Evolutionary conservation across 1,140 invertebrate species (phyloP), one percentile per base, ranked within the genome.

Genomic region (Doryteuthis pealeii): DNA sequence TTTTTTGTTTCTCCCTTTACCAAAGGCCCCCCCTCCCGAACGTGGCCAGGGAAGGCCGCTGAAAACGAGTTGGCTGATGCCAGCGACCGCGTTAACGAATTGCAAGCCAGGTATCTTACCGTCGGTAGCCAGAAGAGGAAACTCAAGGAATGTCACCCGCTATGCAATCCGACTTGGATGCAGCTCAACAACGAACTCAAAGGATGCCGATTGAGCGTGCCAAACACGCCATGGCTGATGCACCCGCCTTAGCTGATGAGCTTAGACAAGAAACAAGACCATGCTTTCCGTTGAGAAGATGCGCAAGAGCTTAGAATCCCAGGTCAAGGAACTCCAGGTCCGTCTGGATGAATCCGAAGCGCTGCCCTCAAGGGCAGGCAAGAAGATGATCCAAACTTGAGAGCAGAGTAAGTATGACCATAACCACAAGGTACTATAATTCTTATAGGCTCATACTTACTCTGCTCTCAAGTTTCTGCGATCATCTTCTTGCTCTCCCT

Each of bases 321-420:
- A 99, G 89, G 95, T 99, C 90, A 99, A 99, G 92, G 98, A 99
- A 88, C 91, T 99, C 83, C 97, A 99, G 89, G 85, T 88, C 40
- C 93, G 97, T 85, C 90, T 99, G 80, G 96, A 99, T 84, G 96
- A 98, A 88, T 95, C 96, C 78, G 97, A 99, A 88, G 94, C 93
- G 96, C 96, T 84, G 96, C 96, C 43, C 92, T 99, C 76, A 99
- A 99, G 90, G 97, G 97, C 96, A 86, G 97, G 97, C 88, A 99
- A 98, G 92, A 98, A 89, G 75, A 89, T 90, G 76, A 90, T 91
- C 76, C 85, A 87, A 91, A 83, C 82, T 91, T 30, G 91, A 91
- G 85, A 83, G 87, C 74, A 88, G 89, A 79, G 87, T 85, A 85
- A 83, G 80, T 81, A 49, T 26, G 35, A 10, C 35, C 3, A 10